Evolutionary conservation across 2,113 vertebrate genomes (phyloP), one percentile per base, ranked within the genome.

Genomic region (Zapus hudsonius): DNA sequence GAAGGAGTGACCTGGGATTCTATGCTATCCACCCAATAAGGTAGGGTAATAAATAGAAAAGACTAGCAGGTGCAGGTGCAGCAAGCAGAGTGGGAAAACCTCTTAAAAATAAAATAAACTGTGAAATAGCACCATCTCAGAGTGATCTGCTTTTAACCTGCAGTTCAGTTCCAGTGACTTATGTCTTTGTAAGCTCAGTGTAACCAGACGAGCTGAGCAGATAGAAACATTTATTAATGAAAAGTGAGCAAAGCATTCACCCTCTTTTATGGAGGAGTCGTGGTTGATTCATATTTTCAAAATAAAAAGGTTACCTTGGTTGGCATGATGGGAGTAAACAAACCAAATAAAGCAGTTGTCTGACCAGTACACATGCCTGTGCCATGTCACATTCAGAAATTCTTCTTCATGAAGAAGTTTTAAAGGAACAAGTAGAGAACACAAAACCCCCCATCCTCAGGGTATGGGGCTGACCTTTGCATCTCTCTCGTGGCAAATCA

Each of bases 141-240:
- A 47, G 63, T 67, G 69, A 91, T 93, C 67, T 91, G 73, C 87
- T 92, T 96, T 95, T 95, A 96, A 96, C 95, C 91, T 91, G 86
- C 12, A 61, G 94, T 95, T 93, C 92, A 84, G 67, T 94, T 89
- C 52, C 69, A 87, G 74, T 94, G 92, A 96, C 95, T 95, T 95
- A 96, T 92, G 69, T 52, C 81, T 91, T 73, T 91, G 84, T 42
- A 82, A 94, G 84, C 67, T 55, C 40, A 92, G 64, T 52, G 42
- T 63, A 93, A 52, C 64, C 59, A 74, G 27, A 74, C 11, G 75
- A 80, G 76, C 67, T 61, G 84, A 92, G 76, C n/a, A 94, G 91
- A 87, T 38, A 96, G 61, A 89, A 95, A 85, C 38, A 82, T 92
- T 84, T 93, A 92, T 85, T 83, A 92, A 91, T 19, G 7, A 74